phyloP scores from a whole-genome alignment of 2,797 vertebrate genomes.

The Pelobates cultripes region DNA sequence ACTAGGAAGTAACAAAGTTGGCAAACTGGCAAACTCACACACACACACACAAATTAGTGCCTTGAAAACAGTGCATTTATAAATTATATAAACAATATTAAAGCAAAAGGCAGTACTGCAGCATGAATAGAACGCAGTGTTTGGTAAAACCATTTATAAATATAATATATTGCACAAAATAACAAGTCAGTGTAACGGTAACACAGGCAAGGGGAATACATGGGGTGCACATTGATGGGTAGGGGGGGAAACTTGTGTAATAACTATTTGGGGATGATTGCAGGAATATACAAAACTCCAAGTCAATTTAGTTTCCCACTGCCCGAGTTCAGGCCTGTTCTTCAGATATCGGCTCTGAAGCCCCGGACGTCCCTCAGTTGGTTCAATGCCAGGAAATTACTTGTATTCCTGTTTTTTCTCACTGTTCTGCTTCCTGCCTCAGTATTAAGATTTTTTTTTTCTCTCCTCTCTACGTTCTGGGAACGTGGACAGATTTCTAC shows the following conservation, averaged over 20 bases:
- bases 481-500: slow-evolving; percentile 19
- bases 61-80: slow-evolving; percentile 55
- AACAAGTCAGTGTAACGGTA: slow-evolving; percentile 51
- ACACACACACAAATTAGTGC: slow-evolving; percentile 50
- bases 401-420: slow-evolving; percentile 38
- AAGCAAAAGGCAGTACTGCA: slow-evolving; percentile 46
- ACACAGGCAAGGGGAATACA: slow-evolving; percentile 33
- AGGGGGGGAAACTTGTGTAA: not conserved
- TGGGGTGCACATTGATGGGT: slow-evolving; percentile 24
- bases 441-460: slow-evolving; percentile 7
- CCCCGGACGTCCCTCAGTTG: slow-evolving; percentile 35
- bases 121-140: slow-evolving; percentile 52
- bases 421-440: slow-evolving; percentile 40
- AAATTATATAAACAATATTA: slow-evolving; percentile 52
- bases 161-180: slow-evolving; percentile 55
- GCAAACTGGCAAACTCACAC: not conserved
- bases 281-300: not conserved
- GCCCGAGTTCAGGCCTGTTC: not conserved
- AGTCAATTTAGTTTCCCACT: not conserved
- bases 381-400: slow-evolving; percentile 43
- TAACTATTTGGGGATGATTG: not conserved
- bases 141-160: slow-evolving; percentile 54
- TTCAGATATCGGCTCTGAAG: slow-evolving; percentile 5
- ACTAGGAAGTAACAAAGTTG: slow-evolving; percentile 9
- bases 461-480: slow-evolving; percentile 1